Evolutionary conservation across 2,888 invertebrate genomes (phyloP).

Genomic region (Erpobdella octoculata): DNA sequence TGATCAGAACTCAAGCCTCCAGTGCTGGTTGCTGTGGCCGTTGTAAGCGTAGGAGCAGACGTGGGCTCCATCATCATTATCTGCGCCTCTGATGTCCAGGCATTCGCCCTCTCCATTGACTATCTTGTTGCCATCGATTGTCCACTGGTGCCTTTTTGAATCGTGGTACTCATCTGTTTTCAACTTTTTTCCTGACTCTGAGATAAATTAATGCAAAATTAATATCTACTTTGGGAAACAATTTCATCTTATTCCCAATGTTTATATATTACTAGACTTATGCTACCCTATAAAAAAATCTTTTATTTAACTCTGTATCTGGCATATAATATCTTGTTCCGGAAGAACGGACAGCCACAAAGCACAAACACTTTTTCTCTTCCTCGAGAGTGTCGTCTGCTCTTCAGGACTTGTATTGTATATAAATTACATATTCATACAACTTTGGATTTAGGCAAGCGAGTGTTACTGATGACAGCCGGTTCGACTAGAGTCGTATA

Average conservation of each 20-base stretch:
- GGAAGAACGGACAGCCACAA: no score
- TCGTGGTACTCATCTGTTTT: constrained; percentile 6
- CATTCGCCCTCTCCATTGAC: constrained; percentile 29
- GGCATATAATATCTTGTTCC: no score
- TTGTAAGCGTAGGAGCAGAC: constrained; percentile 26
- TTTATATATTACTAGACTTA: no score
- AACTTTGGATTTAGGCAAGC: no score
- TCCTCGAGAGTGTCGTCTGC: no score
- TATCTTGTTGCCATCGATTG: constrained; percentile 11
- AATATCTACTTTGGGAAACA: neutral
- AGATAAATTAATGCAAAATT: neutral
- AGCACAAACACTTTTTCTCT: no score
- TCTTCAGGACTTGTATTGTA: no score
- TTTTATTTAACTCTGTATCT: no score
- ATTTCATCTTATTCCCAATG: no score
- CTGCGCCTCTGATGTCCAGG: constrained; percentile 26
- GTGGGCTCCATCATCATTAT: constrained; percentile 24
- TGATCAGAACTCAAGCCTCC: constrained; percentile 3
- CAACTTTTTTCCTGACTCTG: constrained; percentile 21
- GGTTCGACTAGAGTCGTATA: neutral
- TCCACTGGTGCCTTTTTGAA: constrained; percentile 29
- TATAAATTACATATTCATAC: no score
- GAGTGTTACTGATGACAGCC: no score
- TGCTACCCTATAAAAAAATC: neutral
- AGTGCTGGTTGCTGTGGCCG: constrained; percentile 15